These are phyloP conservation scores for Peromyscus maniculatus DNA, from an alignment of 2,113 vertebrate genomes.

Conservation along the genomic window DNA sequence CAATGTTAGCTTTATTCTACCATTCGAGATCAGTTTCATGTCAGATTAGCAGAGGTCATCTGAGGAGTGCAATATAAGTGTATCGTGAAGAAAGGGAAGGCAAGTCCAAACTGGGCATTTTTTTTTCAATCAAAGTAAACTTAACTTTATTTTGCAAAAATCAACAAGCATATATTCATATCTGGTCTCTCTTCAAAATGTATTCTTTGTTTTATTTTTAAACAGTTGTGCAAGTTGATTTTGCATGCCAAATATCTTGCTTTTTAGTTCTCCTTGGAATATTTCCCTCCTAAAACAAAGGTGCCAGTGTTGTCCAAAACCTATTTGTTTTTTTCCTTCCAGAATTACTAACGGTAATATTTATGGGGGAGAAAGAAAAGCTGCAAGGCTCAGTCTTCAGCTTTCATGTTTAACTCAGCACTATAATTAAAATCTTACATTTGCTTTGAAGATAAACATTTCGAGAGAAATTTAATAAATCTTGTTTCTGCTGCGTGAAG, in stretches of 20 bases:
- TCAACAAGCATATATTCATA: slow-evolving; percentile 80
- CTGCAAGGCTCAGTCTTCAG: slow-evolving; percentile 66
- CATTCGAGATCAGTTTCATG: neutral
- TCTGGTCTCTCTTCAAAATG: slow-evolving; percentile 81
- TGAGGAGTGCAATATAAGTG: neutral
- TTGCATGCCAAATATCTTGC: slow-evolving; percentile 71
- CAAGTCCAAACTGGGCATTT: neutral
- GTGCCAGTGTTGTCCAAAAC: slow-evolving; percentile 75
- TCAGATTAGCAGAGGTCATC: neutral
- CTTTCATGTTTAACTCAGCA: slow-evolving; percentile 76
- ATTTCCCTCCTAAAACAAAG: slow-evolving; percentile 29
- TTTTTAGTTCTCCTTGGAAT: slow-evolving; percentile 57
- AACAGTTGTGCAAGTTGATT: slow-evolving; percentile 69
- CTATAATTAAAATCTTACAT: slow-evolving; percentile 71
- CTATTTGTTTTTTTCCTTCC: slow-evolving; percentile 76
- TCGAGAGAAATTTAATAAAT: slow-evolving; percentile 72
- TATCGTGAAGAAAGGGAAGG: neutral
- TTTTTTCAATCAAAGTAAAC: slow-evolving; percentile 77
- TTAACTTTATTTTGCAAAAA: slow-evolving; percentile 84
- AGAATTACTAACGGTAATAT: slow-evolving; percentile 63
- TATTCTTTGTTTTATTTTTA: slow-evolving; percentile 68
- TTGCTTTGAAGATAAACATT: slow-evolving; percentile 75
- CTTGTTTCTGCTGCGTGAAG: slow-evolving; percentile 72
- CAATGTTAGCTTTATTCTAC: neutral
- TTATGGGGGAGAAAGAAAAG: slow-evolving; percentile 69